These are phyloP conservation scores for Octopus sinensis DNA, from an alignment of 1,140 invertebrate species.

Conservation along the genomic window DNA sequence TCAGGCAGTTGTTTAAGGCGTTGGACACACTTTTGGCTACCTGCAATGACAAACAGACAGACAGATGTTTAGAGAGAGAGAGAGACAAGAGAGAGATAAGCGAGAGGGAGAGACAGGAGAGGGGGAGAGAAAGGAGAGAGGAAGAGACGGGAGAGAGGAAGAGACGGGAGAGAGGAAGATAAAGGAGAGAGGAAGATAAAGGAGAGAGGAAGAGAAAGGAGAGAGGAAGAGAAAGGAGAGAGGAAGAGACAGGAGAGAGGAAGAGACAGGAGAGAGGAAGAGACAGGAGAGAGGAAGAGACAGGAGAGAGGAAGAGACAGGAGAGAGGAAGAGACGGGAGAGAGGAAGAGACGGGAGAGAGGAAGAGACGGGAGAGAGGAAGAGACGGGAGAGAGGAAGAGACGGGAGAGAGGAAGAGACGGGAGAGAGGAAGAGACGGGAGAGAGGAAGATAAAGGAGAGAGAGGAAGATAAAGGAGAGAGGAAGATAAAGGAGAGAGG, in stretches of 20 bases:
- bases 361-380: no score
- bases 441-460: no score
- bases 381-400: no score
- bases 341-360: no score
- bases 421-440: no score
- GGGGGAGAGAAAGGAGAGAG: neutral
- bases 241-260: neutral
- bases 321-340: no score
- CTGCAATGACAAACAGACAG: constrained; percentile 28
- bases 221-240: neutral
- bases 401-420: no score
- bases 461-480: no score
- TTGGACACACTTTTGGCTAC: constrained; percentile 59
- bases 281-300: neutral
- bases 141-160: neutral
- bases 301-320: neutral
- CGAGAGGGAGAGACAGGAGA: no score
- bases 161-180: neutral
- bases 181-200: neutral
- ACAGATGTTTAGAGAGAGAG: neutral
- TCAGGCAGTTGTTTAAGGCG: constrained; percentile 65
- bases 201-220: neutral
- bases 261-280: neutral
- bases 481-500: no score
- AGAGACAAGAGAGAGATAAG: neutral